These are phyloP conservation scores for Dioctria rufipes DNA, from an alignment of 2,888 invertebrate genomes.

Conservation along the genomic window DNA sequence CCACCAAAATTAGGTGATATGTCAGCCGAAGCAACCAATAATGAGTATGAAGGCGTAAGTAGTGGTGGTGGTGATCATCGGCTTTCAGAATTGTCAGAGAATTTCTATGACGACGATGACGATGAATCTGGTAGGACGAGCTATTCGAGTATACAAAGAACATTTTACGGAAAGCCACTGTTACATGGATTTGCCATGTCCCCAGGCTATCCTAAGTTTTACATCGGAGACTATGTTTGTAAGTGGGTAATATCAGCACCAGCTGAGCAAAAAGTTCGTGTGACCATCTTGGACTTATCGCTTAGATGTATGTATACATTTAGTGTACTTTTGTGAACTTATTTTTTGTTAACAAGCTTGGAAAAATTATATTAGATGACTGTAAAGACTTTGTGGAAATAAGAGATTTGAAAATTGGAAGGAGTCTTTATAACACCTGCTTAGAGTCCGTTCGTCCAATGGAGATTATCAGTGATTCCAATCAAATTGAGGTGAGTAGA, in stretches of 20 bases:
- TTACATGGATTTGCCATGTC: constrained; percentile 77
- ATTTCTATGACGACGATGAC: constrained; percentile 26
- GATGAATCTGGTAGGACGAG: constrained; percentile 26
- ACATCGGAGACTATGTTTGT: constrained; percentile 78
- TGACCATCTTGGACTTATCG: constrained; percentile 80
- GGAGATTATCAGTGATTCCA: constrained; percentile 61
- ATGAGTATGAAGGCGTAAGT: constrained; percentile 7
- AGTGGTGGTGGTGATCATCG: background rate
- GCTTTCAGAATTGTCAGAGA: background rate
- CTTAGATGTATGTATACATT: constrained; percentile 76
- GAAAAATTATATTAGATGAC: constrained; percentile 59
- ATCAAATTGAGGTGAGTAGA: constrained; percentile 62
- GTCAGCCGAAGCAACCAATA: constrained; percentile 28
- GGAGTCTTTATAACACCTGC: constrained; percentile 61
- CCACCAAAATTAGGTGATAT: constrained; percentile 22
- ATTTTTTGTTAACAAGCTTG: no score
- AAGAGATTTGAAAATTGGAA: constrained; percentile 59
- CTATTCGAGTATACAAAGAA: constrained; percentile 61
- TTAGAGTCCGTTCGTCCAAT: constrained; percentile 60
- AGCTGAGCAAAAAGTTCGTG: constrained; percentile 76
- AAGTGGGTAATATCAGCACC: constrained; percentile 78
- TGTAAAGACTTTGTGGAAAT: constrained; percentile 62
- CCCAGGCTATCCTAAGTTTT: constrained; percentile 84
- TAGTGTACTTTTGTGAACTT: background rate
- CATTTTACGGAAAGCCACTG: constrained; percentile 61